Base-by-base conservation (phyloP, 2,113 vertebrate species). In the Rhabdomys dilectus region DNA sequence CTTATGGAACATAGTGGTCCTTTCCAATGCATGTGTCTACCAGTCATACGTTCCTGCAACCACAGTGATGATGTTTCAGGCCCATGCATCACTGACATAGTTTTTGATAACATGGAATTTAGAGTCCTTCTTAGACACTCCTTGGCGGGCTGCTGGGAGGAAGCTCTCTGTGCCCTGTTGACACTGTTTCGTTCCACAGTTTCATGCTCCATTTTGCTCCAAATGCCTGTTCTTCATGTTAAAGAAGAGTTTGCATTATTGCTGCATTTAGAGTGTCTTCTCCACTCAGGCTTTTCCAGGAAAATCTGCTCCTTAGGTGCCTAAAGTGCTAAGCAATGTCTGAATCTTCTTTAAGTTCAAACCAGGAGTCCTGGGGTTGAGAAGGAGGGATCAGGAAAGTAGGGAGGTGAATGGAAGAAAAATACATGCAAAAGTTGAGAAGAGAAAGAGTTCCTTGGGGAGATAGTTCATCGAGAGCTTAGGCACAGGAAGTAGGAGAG, bases 131-230 rank as follows among this genome's bases (percentile, higher is more conserved):
- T 88, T 48, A 0, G 5, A 26, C 10, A 15, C 4, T 6, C 7
- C 22, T 2, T 7, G 4, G 13, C 11, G 10, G 5, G 4, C 9
- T 72, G 51, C 64, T 31, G 17, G 26, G 13, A 64, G 8, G 58
- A 16, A 15, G 13, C 24, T 64, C 3, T 68, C 5, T 82, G 48
- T 17, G 15, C 48, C 26, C 29, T 86, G 19, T 26, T 58, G 22
- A 10, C n/a, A 45, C 4, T 10, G 0, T 64, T 86, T 17, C 3
- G 13, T 39, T 19, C 17, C 21, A 0, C 3, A 11, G 1, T 56
- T 76, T 9, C 19, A 60, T 5, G 16, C 7, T 51, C 24, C 13
- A 17, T 5, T 29, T 68, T 68, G 22, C 4, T 66, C 31, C 10
- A 34, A 13, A 10, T 29, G 7, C 34, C 70, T 26, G 17, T 15